Conservation (phyloP, 2,888 invertebrate genomes). For the Plemyria rubiginata region DNA sequence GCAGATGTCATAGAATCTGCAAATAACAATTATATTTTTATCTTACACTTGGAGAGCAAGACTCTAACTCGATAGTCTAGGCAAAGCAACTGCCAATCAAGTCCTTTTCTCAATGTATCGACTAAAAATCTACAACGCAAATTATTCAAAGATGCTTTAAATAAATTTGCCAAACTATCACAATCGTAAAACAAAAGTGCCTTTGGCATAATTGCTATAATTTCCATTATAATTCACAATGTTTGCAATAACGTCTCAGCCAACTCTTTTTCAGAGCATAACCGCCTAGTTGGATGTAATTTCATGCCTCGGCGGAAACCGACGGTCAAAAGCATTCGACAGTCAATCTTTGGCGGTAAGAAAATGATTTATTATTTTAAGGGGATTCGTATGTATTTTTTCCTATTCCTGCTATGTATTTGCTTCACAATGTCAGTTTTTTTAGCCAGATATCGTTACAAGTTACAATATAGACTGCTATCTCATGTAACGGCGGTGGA, state of each 20-base stretch:
- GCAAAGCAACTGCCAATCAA: constrained; percentile 38
- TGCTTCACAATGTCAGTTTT: no score
- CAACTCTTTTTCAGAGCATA: constrained; percentile 2
- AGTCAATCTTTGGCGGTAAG: background rate
- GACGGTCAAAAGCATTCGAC: background rate
- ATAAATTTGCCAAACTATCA: constrained; percentile 59
- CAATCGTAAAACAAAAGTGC: constrained; percentile 68
- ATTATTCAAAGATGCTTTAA: constrained; percentile 39
- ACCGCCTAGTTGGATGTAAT: background rate
- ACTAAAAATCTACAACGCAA: constrained; percentile 35
- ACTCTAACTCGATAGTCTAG: constrained; percentile 21
- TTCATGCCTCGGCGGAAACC: background rate
- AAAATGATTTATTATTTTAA: background rate
- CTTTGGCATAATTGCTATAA: constrained; percentile 66
- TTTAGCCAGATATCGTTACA: no score
- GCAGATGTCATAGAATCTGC: constrained; percentile 22
- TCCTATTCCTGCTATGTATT: background rate
- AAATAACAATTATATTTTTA: constrained; percentile 31
- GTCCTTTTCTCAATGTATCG: constrained; percentile 21
- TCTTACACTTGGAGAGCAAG: constrained; percentile 23
- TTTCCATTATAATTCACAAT: constrained; percentile 32
- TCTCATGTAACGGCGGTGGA: no score
- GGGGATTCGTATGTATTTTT: background rate
- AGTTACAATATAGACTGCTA: no score
- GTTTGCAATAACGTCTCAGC: constrained; percentile 39